Conservation (phyloP, 2,113 vertebrate genomes). For the Lontra canadensis region DNA sequence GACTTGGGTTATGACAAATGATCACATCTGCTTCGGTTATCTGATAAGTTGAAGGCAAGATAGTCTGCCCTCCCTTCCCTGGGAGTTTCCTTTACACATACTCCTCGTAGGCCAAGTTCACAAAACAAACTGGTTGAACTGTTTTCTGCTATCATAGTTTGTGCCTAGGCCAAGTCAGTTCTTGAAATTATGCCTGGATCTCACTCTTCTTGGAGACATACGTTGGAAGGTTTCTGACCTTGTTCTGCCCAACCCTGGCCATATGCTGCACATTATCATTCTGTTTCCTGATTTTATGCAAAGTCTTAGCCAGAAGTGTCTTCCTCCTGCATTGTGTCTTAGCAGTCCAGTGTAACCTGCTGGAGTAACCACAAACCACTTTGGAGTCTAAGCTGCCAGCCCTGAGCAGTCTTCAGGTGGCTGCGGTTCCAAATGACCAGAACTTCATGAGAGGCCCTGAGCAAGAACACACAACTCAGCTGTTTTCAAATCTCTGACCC, state of each 20-base stretch:
- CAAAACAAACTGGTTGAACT: not conserved
- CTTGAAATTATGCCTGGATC: conserved; percentile 4
- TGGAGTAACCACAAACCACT: not conserved
- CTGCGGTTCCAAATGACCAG: not conserved
- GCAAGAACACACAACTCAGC: not conserved
- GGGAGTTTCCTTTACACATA: not conserved
- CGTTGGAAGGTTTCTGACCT: not conserved
- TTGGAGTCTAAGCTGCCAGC: not conserved
- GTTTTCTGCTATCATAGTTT: not conserved
- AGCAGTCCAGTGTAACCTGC: not conserved
- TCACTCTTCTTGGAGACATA: not conserved
- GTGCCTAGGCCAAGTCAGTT: not conserved
- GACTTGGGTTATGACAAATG: not conserved
- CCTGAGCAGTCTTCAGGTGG: not conserved
- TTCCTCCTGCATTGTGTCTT: not conserved
- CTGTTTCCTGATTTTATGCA: not conserved
- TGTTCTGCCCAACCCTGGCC: not conserved
- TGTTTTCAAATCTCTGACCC: not conserved
- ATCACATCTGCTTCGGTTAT: not conserved
- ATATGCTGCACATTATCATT: not conserved
- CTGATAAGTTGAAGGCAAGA: not conserved
- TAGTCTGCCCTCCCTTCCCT: not conserved
- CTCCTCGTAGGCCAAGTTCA: not conserved
- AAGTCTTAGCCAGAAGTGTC: not conserved
- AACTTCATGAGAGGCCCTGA: not conserved